Conservation (phyloP, 1,140 invertebrate genomes). For the Atta cephalotes region DNA sequence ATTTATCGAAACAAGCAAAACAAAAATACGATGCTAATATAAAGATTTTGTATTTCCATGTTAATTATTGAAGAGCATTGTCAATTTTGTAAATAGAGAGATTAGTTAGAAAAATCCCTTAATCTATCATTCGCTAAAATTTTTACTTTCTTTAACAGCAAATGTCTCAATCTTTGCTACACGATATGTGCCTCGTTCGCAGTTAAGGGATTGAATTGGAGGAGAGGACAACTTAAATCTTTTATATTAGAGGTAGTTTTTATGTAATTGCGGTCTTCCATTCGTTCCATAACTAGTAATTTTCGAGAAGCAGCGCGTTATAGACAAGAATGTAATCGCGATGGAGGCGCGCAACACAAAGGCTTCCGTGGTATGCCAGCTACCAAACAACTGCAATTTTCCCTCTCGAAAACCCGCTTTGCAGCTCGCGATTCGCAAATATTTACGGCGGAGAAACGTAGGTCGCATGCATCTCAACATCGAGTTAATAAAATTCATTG, state of each 20-base stretch:
- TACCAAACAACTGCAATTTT: conserved; percentile 58
- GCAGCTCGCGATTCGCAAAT: conserved; percentile 37
- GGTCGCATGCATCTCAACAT: not conserved
- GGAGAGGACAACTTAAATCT: conserved; percentile 1
- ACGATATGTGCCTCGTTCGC: not conserved
- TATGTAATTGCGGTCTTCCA: conserved; percentile 24
- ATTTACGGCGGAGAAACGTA: conserved; percentile 41
- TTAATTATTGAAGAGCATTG: not conserved
- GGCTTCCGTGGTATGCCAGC: conserved; percentile 35
- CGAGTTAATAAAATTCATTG: conserved; percentile 39
- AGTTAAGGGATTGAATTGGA: not conserved
- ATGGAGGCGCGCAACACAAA: conserved; percentile 32
- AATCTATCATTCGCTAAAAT: not conserved
- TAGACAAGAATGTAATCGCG: conserved; percentile 54
- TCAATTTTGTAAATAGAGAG: not conserved
- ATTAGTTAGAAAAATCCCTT: not conserved
- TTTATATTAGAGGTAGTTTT: not conserved
- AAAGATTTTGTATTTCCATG: not conserved
- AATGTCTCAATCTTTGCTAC: not conserved
- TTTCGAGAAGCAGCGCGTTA: conserved; percentile 33
- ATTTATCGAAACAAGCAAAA: not conserved
- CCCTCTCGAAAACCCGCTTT: conserved; percentile 23
- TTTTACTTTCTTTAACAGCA: not conserved
- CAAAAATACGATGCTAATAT: not conserved
- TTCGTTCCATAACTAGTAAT: conserved; percentile 41